phyloP scores from a whole-genome alignment of 2,888 invertebrate genomes.

The Allophyes oxyacanthae region DNA sequence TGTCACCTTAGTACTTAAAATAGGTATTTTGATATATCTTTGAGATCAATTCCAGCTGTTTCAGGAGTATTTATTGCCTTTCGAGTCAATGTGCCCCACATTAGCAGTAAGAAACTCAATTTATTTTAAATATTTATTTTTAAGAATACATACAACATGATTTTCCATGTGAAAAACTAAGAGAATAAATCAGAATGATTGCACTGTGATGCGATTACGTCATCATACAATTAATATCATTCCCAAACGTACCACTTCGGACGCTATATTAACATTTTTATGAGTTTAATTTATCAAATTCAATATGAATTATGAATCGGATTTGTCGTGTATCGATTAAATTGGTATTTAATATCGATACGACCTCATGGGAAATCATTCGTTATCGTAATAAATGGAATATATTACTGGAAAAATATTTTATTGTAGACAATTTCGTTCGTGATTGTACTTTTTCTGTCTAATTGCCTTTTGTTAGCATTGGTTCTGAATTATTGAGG shows the following conservation, averaged over 20 bases:
- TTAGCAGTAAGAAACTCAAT: too few relatives aligned
- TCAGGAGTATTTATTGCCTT: too few relatives aligned
- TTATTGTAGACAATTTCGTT: constrained; percentile 43
- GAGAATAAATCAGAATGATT: constrained; percentile 3
- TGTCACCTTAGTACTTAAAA: too few relatives aligned
- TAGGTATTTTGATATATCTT: too few relatives aligned
- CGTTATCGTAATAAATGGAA: constrained; percentile 60
- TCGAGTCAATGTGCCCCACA: too few relatives aligned
- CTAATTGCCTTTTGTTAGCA: constrained; percentile 33
- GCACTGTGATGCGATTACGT: constrained; percentile 1
- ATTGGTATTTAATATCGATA: constrained; percentile 70
- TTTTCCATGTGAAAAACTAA: not conserved
- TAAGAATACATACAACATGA: not conserved
- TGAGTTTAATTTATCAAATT: constrained; percentile 61
- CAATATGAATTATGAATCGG: constrained; percentile 65
- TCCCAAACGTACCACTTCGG: constrained; percentile 21
- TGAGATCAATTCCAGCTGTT: too few relatives aligned
- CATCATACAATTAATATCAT: constrained; percentile 21
- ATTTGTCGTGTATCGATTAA: constrained; percentile 67
- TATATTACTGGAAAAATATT: constrained; percentile 50
- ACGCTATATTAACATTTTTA: constrained; percentile 48
- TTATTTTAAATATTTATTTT: too few relatives aligned
- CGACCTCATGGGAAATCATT: constrained; percentile 78
- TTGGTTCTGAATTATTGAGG: not conserved
- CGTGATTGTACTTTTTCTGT: constrained; percentile 29